Evolutionary conservation across 2,113 vertebrate species (phyloP).

Genomic region (Orycteropus afer): DNA sequence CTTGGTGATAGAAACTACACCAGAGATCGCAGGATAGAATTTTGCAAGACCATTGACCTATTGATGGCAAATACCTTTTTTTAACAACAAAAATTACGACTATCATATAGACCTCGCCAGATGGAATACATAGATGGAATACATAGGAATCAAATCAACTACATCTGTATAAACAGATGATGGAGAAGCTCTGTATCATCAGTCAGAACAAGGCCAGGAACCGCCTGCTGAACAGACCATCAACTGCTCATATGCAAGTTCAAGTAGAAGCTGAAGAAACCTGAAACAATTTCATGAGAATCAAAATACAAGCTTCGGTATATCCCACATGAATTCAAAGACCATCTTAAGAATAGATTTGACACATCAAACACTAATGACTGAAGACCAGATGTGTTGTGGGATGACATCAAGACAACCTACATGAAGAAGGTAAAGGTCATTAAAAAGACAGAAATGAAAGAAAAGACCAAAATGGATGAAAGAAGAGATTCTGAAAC

Average conservation of each 20-base stretch:
- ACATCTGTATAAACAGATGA: no score
- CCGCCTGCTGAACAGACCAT: not conserved
- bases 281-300: not conserved
- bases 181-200: no score
- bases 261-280: not conserved
- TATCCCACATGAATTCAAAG: not conserved
- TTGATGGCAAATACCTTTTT: no score
- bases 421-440: not conserved
- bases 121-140: no score
- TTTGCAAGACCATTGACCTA: no score
- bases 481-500: not conserved
- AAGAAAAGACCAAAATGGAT: not conserved
- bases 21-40: no score
- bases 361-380: not conserved
- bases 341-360: not conserved
- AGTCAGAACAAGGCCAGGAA: no score
- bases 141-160: no score
- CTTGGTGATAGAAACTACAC: no score
- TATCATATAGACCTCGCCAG: no score
- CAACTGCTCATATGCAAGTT: not conserved
- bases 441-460: not conserved
- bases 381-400: not conserved
- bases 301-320: not conserved
- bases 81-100: no score
- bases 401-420: not conserved